Evolutionary conservation across 2,113 vertebrate species (phyloP), one percentile per base, ranked within the genome.

Genomic region (Nothocercus julius): DNA sequence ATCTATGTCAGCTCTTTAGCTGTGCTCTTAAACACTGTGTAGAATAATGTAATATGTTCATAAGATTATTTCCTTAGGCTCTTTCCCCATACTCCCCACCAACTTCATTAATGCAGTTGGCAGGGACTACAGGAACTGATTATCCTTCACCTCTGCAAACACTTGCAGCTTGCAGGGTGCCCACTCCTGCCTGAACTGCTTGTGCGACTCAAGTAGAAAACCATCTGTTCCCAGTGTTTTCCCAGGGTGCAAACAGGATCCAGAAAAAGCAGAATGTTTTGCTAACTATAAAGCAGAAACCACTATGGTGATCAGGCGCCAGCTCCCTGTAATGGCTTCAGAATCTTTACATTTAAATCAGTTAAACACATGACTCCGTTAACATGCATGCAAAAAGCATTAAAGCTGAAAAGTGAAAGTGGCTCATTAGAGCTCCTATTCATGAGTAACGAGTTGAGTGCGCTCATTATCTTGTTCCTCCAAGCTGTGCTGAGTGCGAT

Each of bases 221-320:
- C 94, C 91, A 93, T 95, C 90, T 96, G 91, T 91, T 97, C 63
- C 54, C 67, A 56, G 76, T 72, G 44, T 95, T 96, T 95, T 95
- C 92, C 87, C 81, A 95, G 77, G 67, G 81, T 86, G 63, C 38
- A 93, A 75, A 88, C 66, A 72, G 72, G 67, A 96, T 88, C 86
- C 82, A 90, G 63, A 49, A 87, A 96, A 95, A 86, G 44, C 4
- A n/a, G 38, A 93, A 64, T 92, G 36, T 94, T 90, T 92, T 95
- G 61, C 67, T 94, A 82, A 86, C 85, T 90, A 32, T 92, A 82
- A 96, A 90, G 72, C 80, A 86, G 85, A 68, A 72, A 76, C 69
- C 81, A 78, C 74, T 83, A 44, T 22, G 53, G 79, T 92, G 77
- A 72, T 92, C 81, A 80, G 58, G 62, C 59, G 92, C 81, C 61